These are phyloP conservation scores for Microtus ochrogaster DNA, from an alignment of 2,113 vertebrate species.

Conservation along the genomic window DNA sequence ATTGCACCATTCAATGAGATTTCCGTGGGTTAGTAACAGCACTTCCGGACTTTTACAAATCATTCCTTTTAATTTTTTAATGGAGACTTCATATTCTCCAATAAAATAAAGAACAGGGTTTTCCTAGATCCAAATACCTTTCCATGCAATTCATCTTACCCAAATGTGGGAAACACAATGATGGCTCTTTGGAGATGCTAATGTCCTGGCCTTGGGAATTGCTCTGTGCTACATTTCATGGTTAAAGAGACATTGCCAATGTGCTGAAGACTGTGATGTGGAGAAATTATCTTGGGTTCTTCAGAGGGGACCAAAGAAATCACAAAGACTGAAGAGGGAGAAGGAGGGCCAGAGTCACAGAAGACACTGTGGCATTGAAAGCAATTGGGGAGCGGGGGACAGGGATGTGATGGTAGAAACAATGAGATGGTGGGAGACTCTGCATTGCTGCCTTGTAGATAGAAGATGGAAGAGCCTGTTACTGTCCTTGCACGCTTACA, in stretches of 20 bases:
- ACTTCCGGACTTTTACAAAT: slow-evolving; percentile 37
- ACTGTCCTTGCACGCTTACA: background rate
- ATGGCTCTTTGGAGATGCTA: background rate
- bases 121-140: slow-evolving; percentile 2
- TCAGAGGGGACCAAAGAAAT: background rate
- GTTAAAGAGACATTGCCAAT: background rate
- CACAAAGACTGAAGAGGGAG: background rate
- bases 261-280: background rate
- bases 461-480: background rate
- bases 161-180: background rate
- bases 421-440: background rate
- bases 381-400: background rate
- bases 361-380: background rate
- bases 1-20: too few relatives aligned
- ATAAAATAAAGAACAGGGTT: slow-evolving; percentile 60
- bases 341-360: background rate
- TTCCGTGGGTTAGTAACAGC: slow-evolving; percentile 56
- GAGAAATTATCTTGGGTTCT: background rate
- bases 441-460: background rate
- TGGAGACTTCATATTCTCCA: slow-evolving; percentile 61
- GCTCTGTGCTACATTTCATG: background rate
- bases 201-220: background rate
- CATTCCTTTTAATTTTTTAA: slow-evolving; percentile 57
- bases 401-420: background rate
- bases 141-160: background rate